These are phyloP conservation scores for Scaptomyza pallida DNA, from an alignment of 1,140 invertebrate species.

Conservation along the genomic window DNA sequence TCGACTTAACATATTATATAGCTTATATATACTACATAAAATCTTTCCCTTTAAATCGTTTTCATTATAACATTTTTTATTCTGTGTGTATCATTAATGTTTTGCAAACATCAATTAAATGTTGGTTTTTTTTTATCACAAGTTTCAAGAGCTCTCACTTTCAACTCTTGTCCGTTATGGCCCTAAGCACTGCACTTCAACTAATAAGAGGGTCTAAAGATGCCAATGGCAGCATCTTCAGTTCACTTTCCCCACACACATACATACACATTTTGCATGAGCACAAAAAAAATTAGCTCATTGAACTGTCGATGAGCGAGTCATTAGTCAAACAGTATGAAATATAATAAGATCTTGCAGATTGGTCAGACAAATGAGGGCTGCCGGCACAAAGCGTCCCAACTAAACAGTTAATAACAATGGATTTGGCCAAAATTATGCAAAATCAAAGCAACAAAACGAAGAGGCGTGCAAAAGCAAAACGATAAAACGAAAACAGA, in stretches of 20 bases:
- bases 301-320: slow-evolving; percentile 75
- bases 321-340: slow-evolving; percentile 66
- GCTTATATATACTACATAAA: neutral
- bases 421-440: slow-evolving; percentile 62
- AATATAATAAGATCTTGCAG: slow-evolving; percentile 29
- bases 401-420: slow-evolving; percentile 62
- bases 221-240: slow-evolving; percentile 43
- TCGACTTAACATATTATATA: neutral
- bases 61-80: neutral
- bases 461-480: slow-evolving; percentile 32
- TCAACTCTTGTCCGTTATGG: slow-evolving; percentile 18
- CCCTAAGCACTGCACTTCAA: slow-evolving; percentile 26
- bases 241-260: slow-evolving; percentile 67
- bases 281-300: slow-evolving; percentile 66
- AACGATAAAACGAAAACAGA: slow-evolving; percentile 5
- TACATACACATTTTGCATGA: neutral
- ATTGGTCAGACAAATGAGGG: slow-evolving; percentile 47
- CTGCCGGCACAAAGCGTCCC: slow-evolving; percentile 34
- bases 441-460: slow-evolving; percentile 15
- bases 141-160: slow-evolving; percentile 43
- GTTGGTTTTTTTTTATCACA: neutral
- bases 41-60: neutral
- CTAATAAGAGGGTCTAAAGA: slow-evolving; percentile 32
- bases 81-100: slow-evolving; percentile 3
- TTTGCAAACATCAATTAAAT: slow-evolving; percentile 13